These are phyloP conservation scores for Myocastor coypus DNA, from an alignment of 2,113 vertebrate genomes.

Conservation along the genomic window DNA sequence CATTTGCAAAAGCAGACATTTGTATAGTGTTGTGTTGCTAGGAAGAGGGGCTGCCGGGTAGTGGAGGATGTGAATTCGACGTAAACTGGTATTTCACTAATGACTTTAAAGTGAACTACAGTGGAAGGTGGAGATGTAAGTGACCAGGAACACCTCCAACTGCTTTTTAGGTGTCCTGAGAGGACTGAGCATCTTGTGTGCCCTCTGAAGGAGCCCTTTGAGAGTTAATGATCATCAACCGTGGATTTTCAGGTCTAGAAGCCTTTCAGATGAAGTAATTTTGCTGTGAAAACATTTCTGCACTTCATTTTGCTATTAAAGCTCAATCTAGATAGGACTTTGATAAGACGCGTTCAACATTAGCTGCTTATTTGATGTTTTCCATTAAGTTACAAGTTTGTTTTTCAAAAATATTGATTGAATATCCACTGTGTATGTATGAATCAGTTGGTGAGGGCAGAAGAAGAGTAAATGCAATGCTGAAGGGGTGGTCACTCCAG, in stretches of 20 bases:
- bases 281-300: background rate
- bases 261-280: slow-evolving; percentile 37
- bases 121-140: background rate
- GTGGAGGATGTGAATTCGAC: background rate
- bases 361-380: slow-evolving; percentile 2
- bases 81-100: background rate
- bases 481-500: background rate
- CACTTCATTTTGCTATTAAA: background rate
- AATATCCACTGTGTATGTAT: background rate
- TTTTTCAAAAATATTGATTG: slow-evolving; percentile 51
- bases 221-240: background rate
- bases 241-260: slow-evolving; percentile 17
- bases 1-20: background rate
- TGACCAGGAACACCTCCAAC: background rate
- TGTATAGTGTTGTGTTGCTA: background rate
- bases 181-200: background rate
- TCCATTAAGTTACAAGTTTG: slow-evolving; percentile 32
- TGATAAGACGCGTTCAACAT: slow-evolving; percentile 33
- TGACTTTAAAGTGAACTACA: background rate
- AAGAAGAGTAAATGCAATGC: background rate
- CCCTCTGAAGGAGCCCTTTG: background rate
- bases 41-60: background rate
- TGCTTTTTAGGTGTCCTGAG: background rate
- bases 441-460: background rate
- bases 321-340: slow-evolving; percentile 7